These are phyloP conservation scores for Passer montanus DNA, from an alignment of 2,113 vertebrate genomes.

Conservation along the genomic window DNA sequence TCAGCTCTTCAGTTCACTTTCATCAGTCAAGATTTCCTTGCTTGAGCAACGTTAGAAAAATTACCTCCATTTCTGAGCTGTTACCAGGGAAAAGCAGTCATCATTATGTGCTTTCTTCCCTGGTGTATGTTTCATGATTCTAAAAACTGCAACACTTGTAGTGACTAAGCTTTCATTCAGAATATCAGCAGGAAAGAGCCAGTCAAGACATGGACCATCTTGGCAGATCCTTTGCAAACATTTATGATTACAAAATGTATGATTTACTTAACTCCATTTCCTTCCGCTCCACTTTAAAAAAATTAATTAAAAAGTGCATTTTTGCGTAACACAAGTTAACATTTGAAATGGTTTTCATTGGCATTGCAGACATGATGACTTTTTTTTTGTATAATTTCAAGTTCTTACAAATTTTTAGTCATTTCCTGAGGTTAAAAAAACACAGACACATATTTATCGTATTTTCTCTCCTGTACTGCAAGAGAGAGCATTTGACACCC, in stretches of 20 bases:
- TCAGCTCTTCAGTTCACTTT: neutral
- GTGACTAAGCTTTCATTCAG: neutral
- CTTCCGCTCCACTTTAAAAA: neutral
- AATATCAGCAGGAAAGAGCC: neutral
- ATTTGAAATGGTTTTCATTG: neutral
- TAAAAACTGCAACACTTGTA: neutral
- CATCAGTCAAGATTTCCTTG: neutral
- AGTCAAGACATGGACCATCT: neutral
- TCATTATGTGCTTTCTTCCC: neutral
- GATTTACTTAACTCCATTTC: neutral
- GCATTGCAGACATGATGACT: neutral
- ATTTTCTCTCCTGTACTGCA: neutral
- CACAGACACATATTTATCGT: neutral
- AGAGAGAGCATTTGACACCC: neutral
- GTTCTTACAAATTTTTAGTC: neutral
- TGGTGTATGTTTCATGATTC: neutral
- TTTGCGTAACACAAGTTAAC: neutral
- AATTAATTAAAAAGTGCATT: neutral
- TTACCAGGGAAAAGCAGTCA: neutral
- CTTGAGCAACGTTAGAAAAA: neutral
- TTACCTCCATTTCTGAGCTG: neutral
- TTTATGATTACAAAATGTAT: neutral
- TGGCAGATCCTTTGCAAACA: neutral
- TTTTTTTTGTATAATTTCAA: slow-evolving; percentile 1
- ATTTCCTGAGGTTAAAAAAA: neutral